Base-by-base conservation (phyloP, 2,113 vertebrate genomes). In the Halichoeres trimaculatus region DNA sequence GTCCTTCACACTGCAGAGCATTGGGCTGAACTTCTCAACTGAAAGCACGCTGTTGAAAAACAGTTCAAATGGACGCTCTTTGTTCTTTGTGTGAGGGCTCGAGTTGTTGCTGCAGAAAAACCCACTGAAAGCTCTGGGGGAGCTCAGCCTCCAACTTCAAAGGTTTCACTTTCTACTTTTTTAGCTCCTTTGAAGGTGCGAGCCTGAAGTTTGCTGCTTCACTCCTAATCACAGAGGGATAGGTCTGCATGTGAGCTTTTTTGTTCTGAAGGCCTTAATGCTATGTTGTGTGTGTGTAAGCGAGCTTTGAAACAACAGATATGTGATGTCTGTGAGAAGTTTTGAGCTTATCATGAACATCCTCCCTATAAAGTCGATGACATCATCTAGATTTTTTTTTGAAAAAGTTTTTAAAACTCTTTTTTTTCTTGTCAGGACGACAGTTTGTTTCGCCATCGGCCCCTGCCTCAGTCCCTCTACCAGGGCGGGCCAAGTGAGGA, bases 401-500 rank as follows among this genome's bases (percentile, higher is more conserved):
- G 13, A 8, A n/a, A 5, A 41, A 53, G 50, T 48, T 51, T 50
- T 36, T 38, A 30, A 64, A 17, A 22, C 12, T 10, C 13, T 34
- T 14, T 41, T 48, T 67, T 16, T 23, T 63, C 26, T n/a, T 17
- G 2, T 22, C 80, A 92, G 90, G 91, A 92, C 36, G 91, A 93
- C 0, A 76, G 78, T 50, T 65, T 87, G 67, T 92, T 91, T 50
- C 85, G 73, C 10, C 72, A 69, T 9, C 80, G 77, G 45, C 80
- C 63, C 0, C 85, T 57, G 38, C 47, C 91, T 1, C 90, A 86
- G 60, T 80, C 77, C 6, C 87, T 93, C 24, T 92, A 91, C 38
- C 93, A 94, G 53, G 93, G 93, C 4, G 85, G 93, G 0, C 94
- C 58, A 81, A 96, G 95, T 2, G 95, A 96, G 85, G 95, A 97